Evolutionary conservation across 2,888 invertebrate genomes (phyloP).

Genomic region (Caenorhabditis sulstoni): DNA sequence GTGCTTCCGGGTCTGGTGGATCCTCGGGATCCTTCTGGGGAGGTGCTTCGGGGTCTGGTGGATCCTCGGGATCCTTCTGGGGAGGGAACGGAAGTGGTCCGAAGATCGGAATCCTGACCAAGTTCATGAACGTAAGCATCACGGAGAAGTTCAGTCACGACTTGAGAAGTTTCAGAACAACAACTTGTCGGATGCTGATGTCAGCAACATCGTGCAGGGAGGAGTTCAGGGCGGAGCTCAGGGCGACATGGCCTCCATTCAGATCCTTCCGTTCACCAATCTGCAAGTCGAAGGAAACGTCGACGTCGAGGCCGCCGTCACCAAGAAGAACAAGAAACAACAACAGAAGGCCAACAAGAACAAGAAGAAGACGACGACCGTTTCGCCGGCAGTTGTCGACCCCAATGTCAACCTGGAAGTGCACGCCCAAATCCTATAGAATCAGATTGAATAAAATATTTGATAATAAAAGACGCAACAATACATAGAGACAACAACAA

Average conservation of each 20-base stretch:
- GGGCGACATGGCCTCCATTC: slow-evolving; percentile 30
- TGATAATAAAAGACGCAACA: slow-evolving; percentile 22
- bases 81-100: slow-evolving; percentile 24
- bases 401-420: slow-evolving; percentile 31
- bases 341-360: slow-evolving; percentile 38
- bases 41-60: slow-evolving; percentile 14
- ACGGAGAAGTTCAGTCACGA: not conserved
- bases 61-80: slow-evolving; percentile 7
- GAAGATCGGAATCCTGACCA: slow-evolving; percentile 27
- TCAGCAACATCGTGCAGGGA: not conserved
- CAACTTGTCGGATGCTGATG: slow-evolving; percentile 21
- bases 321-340: slow-evolving; percentile 38
- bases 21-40: slow-evolving; percentile 12
- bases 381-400: slow-evolving; percentile 4
- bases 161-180: slow-evolving; percentile 30
- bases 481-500: slow-evolving; percentile 9
- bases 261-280: slow-evolving; percentile 34
- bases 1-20: not conserved
- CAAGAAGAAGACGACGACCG: slow-evolving; percentile 47
- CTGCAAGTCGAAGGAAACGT: slow-evolving; percentile 14
- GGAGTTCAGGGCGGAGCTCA: slow-evolving; percentile 7
- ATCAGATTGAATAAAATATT: slow-evolving; percentile 38
- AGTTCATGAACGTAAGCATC: slow-evolving; percentile 28
- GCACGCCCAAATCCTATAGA: slow-evolving; percentile 48
- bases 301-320: not conserved